These are phyloP conservation scores for Drosophila nr. perissopoda DNA, from an alignment of 2,888 invertebrate species.

Conservation along the genomic window DNA sequence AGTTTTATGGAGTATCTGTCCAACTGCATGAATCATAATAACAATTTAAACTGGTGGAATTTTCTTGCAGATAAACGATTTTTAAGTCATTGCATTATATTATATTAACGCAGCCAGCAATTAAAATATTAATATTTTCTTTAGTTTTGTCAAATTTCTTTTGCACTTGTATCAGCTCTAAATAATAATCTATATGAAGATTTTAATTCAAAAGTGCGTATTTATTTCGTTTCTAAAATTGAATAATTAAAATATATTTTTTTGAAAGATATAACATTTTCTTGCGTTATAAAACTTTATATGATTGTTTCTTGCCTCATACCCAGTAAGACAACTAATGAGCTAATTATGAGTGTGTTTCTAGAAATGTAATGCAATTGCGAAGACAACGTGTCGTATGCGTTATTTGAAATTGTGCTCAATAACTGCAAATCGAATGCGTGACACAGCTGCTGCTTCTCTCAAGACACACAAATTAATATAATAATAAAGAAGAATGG, in stretches of 20 bases:
- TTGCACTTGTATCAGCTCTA: neutral
- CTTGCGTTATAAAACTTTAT: neutral
- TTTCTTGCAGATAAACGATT: neutral
- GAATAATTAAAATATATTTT: neutral
- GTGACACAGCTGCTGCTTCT: conserved; percentile 55
- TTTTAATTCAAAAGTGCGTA: fast-evolving
- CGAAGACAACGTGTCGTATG: conserved; percentile 28
- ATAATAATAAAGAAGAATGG: conserved; percentile 18
- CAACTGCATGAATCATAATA: neutral
- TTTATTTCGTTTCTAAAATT: neutral
- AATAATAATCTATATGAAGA: fast-evolving
- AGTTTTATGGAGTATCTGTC: neutral
- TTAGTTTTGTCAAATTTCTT: neutral
- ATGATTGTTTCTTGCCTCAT: neutral
- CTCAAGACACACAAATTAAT: conserved; percentile 42
- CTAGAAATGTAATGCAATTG: neutral
- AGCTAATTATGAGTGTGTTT: neutral
- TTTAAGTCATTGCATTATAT: neutral
- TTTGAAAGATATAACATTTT: neutral
- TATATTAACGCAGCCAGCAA: too few relatives aligned
- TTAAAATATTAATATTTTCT: neutral
- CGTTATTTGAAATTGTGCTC: conserved; percentile 21
- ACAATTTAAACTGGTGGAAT: neutral
- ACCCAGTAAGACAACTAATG: neutral
- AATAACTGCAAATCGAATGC: conserved; percentile 54